phyloP scores from a whole-genome alignment of 2,113 vertebrate species.

The Saguinus midas region DNA sequence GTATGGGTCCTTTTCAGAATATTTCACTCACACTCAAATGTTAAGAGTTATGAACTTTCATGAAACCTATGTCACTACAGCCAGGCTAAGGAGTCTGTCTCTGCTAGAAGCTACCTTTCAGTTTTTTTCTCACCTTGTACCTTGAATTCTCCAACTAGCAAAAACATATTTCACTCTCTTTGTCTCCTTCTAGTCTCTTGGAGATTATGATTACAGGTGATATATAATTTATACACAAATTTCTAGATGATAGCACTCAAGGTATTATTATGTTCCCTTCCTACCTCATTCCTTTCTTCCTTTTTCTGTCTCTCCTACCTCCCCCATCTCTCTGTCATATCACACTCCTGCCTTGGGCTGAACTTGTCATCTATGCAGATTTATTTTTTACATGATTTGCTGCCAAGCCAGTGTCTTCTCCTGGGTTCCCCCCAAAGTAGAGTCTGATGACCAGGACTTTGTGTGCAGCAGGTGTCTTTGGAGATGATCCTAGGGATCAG shows the following conservation, averaged over 20 bases:
- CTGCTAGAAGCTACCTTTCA: not conserved
- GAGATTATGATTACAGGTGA: not conserved
- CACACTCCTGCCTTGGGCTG: not conserved
- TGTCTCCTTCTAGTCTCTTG: not conserved
- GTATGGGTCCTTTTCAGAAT: not conserved
- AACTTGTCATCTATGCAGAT: not conserved
- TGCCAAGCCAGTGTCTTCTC: not conserved
- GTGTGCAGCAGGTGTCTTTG: not conserved
- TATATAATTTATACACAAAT: not conserved
- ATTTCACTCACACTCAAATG: not conserved
- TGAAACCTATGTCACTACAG: not conserved
- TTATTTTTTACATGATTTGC: not conserved
- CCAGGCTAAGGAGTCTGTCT: not conserved
- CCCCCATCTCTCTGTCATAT: not conserved
- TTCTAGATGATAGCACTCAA: not conserved
- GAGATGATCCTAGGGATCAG: not conserved
- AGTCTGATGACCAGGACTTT: not conserved
- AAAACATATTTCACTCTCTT: not conserved
- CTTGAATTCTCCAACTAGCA: not conserved
- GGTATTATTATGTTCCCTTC: not conserved
- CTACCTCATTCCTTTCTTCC: not conserved
- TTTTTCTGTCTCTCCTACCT: not conserved
- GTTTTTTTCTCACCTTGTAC: not conserved
- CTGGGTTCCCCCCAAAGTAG: not conserved
- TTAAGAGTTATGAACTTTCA: not conserved